Base-by-base conservation (phyloP, 2,888 invertebrate species). In the Cylloceria caligata region DNA sequence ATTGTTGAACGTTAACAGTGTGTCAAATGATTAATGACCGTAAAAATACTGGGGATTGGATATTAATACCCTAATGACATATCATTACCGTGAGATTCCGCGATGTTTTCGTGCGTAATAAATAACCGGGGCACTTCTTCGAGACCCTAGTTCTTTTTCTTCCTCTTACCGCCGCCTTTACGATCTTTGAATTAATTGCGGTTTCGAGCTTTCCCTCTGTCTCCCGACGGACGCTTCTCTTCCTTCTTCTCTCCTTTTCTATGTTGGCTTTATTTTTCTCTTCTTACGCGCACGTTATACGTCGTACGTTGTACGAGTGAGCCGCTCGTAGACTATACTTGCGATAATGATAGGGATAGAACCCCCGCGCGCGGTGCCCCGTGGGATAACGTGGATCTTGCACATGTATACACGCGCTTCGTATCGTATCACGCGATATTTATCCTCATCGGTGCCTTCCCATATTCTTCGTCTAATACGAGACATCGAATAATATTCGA, bases 381-480 rank as follows among this genome's bases (percentile, higher is more conserved):
- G 83, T 83, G 77, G 79, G 64, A 80, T 83, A 76, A 76, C 80
- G 72, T 39, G 36, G 69, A 80, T 77, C 64, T 74, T 79, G 77
- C 55, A 52, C 78, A 77, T 42, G 45, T 55, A 62, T 27, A 72
- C 55, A 79, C 71, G 73, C 65, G 80, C 52, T 80, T 60, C 74
- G 75, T 83, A 72, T 81, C 75, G 80, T 73, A 68, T 82, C 85
- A 85, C 85, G 85, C 84, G 84, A 85, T 77, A 75, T 77, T 81
- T 55, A 65, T 72, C 68, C 78, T 47, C 42, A 5, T 74, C 81
- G 68, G 19, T 52, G 36, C 49, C 55, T 60, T 65, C 65, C 45
- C 64, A 60, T 42, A 16, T 36, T 42, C 42, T 11, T 65, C 24
- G 16, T 34, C 75, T 49, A n/a, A 67, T 71, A 55, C 19, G 52